Evolutionary conservation across 2,797 vertebrate species (phyloP), one percentile per base, ranked within the genome.

Genomic region (Lateolabrax maculatus): DNA sequence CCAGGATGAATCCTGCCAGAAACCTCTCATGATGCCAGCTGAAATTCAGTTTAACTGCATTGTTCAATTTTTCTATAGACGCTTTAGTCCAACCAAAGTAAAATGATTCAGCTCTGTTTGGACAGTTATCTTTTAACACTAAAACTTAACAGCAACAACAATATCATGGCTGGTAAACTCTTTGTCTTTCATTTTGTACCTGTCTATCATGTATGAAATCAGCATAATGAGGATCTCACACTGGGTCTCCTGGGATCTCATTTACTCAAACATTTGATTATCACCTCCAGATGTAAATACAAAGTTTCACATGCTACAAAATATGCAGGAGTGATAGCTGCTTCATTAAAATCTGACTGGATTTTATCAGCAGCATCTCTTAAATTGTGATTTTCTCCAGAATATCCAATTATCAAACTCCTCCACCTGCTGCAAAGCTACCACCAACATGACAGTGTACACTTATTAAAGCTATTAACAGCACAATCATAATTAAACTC

Each of bases 251-350:
- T 21, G 84, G 77, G 80, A 84, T 61, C 78, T 87, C 66, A 87
- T 87, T 87, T 82, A 71, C 76, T 64, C 57, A 2, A 63, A 70
- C 64, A 74, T 67, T 56, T 83, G 65, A 86, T 85, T 64, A 72
- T 81, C 66, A 57, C 16, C 48, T 63, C 29, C 31, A 58, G 29
- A 74, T 56, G 43, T 64, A 64, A 76, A 70, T 51, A 77, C 12
- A 4, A 2, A 49, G 23, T 34, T 31, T 68, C 55, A 67, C 65
- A 46, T 57, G 66, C 37, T 8, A 44, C 41, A 52, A 53, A 71
- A 61, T 19, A 44, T 23, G 43, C 77, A 56, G 57, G 36, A 46
- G 36, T n/a, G 25, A 78, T 23, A 66, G 44, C 36, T n/a, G 37
- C 68, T 69, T 83, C 63, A 61, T 87, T 77, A 65, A 62, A 77